Evolutionary conservation across 1,140 invertebrate species (phyloP).

Genomic region (Charaxes varanes): DNA sequence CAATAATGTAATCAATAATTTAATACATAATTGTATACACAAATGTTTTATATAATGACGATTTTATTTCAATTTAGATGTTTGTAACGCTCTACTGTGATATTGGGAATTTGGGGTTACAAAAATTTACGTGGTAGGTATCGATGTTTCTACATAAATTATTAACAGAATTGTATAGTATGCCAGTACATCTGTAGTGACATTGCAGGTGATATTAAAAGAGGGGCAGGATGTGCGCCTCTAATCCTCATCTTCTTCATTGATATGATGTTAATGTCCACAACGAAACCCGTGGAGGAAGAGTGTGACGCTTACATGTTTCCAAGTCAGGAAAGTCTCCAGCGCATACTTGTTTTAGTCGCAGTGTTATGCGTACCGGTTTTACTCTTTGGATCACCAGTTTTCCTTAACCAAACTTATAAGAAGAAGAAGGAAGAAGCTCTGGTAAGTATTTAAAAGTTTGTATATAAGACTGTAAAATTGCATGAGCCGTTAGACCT

Average conservation of each 20-base stretch:
- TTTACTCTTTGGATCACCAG: slow-evolving; percentile 94
- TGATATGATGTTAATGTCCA: slow-evolving; percentile 91
- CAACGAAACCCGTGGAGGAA: slow-evolving; percentile 58
- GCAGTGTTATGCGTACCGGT: slow-evolving; percentile 92
- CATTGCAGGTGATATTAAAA: slow-evolving; percentile 32
- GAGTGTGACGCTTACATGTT: slow-evolving; percentile 80
- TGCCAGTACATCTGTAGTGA: not conserved
- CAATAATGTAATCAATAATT: no score
- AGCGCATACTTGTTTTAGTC: slow-evolving; percentile 86
- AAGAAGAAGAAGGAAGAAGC: slow-evolving; percentile 43
- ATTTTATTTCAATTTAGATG: no score
- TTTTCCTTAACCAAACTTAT: slow-evolving; percentile 82
- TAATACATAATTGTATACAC: no score
- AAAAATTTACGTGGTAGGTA: no score
- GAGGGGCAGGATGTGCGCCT: slow-evolving; percentile 81
- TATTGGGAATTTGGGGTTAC: no score
- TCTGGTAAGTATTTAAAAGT: slow-evolving; percentile 19
- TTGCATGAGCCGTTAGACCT: no score
- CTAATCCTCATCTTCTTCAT: slow-evolving; percentile 93
- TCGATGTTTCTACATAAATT: not conserved
- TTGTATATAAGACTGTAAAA: no score
- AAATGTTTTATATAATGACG: no score
- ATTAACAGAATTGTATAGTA: not conserved
- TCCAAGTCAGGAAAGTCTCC: slow-evolving; percentile 79
- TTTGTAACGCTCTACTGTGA: no score